Evolutionary conservation across 2,797 vertebrate genomes (phyloP).

Genomic region (Psittacula echo): DNA sequence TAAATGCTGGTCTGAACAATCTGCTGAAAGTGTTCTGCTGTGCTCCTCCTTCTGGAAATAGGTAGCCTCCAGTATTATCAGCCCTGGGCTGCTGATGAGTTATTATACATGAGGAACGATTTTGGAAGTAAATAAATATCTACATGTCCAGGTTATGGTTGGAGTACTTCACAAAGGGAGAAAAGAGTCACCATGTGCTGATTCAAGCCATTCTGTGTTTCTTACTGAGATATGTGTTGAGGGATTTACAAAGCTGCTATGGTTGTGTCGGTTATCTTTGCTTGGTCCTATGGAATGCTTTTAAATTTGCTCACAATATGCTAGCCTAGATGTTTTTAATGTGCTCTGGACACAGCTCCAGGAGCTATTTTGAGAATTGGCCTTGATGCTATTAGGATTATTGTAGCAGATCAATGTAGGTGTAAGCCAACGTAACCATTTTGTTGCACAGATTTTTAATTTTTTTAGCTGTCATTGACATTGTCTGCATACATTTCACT

Average conservation of each 20-base stretch:
- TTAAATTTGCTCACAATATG: neutral
- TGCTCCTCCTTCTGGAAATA: neutral
- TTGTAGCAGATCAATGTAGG: neutral
- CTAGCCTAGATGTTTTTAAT: neutral
- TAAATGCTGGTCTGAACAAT: neutral
- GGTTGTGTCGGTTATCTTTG: neutral
- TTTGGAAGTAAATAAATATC: neutral
- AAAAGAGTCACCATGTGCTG: neutral
- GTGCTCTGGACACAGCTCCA: neutral
- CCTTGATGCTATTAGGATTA: neutral
- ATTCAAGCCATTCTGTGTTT: neutral
- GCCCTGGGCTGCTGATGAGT: neutral
- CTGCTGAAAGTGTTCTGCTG: neutral
- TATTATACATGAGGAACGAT: neutral
- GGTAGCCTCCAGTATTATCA: neutral
- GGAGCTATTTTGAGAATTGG: neutral
- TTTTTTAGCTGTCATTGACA: neutral
- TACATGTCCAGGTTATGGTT: neutral
- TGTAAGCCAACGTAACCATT: neutral
- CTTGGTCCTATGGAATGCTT: neutral
- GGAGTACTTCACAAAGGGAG: neutral
- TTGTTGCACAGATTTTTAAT: neutral
- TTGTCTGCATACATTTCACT: neutral
- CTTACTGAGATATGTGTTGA: neutral
- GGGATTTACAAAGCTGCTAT: neutral